Conservation (phyloP, 2,888 invertebrate species). For the Hololepta plana region DNA sequence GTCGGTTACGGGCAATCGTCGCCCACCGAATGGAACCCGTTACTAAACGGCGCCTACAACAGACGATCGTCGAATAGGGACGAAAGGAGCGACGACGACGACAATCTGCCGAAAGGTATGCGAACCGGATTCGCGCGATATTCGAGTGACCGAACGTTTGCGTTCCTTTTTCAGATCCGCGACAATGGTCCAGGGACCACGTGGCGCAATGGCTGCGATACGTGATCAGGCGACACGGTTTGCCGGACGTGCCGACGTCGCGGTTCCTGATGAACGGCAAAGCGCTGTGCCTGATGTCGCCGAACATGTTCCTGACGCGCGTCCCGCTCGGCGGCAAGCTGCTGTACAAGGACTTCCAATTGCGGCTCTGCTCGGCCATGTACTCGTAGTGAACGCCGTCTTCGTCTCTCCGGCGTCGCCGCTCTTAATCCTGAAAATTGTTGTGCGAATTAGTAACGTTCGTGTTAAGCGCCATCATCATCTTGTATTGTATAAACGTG, state of each 20-base stretch:
- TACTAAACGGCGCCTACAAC: no score
- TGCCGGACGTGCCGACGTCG: conserved; percentile 35
- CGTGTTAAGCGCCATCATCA: no score
- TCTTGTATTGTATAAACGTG: background rate
- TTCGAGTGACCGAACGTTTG: no score
- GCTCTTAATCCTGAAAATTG: no score
- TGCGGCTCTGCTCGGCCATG: conserved; percentile 49
- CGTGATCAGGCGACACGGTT: conserved; percentile 37
- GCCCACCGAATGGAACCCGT: background rate
- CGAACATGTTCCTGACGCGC: conserved; percentile 51
- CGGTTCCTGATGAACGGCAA: conserved; percentile 69
- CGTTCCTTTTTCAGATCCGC: conserved; percentile 40
- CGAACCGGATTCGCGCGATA: no score
- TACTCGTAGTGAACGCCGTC: conserved; percentile 19
- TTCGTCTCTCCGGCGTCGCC: no score
- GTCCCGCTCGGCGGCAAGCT: conserved; percentile 50
- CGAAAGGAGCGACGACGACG: no score
- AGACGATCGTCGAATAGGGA: no score
- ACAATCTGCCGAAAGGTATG: no score
- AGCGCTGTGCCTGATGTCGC: conserved; percentile 59
- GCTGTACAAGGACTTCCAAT: conserved; percentile 50
- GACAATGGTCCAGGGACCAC: conserved; percentile 51
- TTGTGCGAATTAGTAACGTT: no score
- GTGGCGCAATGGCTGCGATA: conserved; percentile 46
- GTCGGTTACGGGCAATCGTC: background rate